Conservation (phyloP, 2,888 invertebrate genomes). For the Agriopis marginaria region DNA sequence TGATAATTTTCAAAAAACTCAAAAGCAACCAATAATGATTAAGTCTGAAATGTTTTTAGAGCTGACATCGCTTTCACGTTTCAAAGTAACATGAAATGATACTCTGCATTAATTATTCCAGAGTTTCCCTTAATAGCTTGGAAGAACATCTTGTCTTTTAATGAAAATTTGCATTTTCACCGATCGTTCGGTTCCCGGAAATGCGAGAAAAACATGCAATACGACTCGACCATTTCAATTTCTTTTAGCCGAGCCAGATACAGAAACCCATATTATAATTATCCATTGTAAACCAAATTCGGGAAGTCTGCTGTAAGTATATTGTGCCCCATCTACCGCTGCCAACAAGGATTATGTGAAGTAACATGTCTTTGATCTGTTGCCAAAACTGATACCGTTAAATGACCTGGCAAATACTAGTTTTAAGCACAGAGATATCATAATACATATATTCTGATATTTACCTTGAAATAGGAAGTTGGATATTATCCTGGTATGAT, state of each 20-base stretch:
- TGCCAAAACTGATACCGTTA: conserved; percentile 33
- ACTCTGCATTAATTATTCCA: conserved; percentile 8
- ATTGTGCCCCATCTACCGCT: not conserved
- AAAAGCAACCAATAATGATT: no score
- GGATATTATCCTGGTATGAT: no score
- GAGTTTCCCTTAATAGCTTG: not conserved
- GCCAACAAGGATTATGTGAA: conserved; percentile 24
- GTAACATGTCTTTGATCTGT: conserved; percentile 27
- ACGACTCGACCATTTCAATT: not conserved
- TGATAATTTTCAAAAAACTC: no score
- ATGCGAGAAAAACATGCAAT: not conserved
- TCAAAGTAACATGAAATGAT: conserved; percentile 5
- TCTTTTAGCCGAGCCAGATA: conserved; percentile 1
- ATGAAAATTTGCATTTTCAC: conserved; percentile 4
- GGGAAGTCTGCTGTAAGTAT: conserved; percentile 1
- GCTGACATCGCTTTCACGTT: not conserved
- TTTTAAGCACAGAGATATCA: conserved; percentile 5
- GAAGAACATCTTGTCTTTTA: conserved; percentile 3
- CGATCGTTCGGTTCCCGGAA: conserved; percentile 9
- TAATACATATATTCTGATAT: conserved; percentile 5
- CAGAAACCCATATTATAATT: not conserved
- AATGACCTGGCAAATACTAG: conserved; percentile 24
- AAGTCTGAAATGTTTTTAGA: no score
- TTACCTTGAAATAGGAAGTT: not conserved
- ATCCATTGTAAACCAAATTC: not conserved